Evolutionary conservation across 35 echinoderm and acorn worm genomes (phyloP).

Genomic region (Apostichopus parvimensis): DNA sequence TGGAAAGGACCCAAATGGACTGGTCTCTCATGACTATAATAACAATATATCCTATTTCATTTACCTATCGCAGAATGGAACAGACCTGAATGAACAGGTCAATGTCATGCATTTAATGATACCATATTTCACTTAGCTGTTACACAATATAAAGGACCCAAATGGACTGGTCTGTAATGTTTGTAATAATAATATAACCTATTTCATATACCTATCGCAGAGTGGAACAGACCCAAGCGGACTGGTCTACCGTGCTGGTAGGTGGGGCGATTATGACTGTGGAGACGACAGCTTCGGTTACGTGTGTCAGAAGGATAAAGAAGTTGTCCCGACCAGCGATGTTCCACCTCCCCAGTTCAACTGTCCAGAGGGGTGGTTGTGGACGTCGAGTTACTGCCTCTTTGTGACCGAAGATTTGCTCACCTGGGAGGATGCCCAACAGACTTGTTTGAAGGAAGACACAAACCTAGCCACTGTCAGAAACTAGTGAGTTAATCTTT

Average conservation of each 20-base stretch:
- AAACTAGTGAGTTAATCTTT: slow-evolving; percentile 38
- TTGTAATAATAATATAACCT: not conserved
- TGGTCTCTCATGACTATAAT: no score
- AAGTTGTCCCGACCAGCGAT: slow-evolving; percentile 46
- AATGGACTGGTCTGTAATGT: not conserved
- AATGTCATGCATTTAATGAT: not conserved
- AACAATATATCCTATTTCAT: not conserved
- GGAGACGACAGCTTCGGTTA: slow-evolving; percentile 49
- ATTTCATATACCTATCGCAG: slow-evolving; percentile 11
- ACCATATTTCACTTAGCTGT: not conserved
- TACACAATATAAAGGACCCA: not conserved
- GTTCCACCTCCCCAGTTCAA: slow-evolving; percentile 64
- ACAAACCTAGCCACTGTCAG: slow-evolving; percentile 51
- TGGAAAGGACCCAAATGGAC: no score
- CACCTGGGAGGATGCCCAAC: slow-evolving; percentile 59
- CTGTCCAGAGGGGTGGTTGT: slow-evolving; percentile 62
- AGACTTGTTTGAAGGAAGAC: slow-evolving; percentile 32
- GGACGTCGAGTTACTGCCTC: slow-evolving; percentile 54
- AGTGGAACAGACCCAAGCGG: slow-evolving; percentile 63
- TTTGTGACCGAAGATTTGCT: slow-evolving; percentile 25
- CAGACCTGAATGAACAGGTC: slow-evolving; percentile 32
- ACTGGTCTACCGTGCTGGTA: slow-evolving; percentile 40
- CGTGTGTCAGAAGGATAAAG: slow-evolving; percentile 65
- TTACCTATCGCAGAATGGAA: slow-evolving; percentile 58
- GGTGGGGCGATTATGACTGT: slow-evolving; percentile 78